Conservation (phyloP, 1,140 invertebrate genomes). For the Teleogryllus occipitalis region DNA sequence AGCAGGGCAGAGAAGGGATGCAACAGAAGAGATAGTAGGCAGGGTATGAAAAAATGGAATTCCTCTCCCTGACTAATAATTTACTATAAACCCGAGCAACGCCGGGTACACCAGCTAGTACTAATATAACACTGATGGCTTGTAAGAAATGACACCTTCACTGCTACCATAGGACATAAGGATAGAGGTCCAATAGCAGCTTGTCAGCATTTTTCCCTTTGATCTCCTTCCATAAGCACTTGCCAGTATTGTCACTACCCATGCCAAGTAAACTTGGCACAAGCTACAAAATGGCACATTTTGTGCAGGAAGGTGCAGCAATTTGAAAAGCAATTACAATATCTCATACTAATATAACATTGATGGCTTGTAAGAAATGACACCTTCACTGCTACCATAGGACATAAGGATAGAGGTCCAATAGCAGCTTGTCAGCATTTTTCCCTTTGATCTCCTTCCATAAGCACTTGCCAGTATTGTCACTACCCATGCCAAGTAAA, state of each 20-base stretch:
- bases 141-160: background rate
- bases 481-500: background rate
- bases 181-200: constrained; percentile 13
- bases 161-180: constrained; percentile 10
- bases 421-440: background rate
- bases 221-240: constrained; percentile 12
- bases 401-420: constrained; percentile 13
- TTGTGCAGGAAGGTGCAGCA: constrained; percentile 14
- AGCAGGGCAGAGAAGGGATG: too few species aligned
- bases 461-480: constrained; percentile 9
- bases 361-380: background rate
- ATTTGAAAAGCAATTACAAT: background rate
- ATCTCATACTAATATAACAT: too few species aligned
- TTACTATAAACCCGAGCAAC: too few species aligned
- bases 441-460: constrained; percentile 10
- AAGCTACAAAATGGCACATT: constrained; percentile 9
- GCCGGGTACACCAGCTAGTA: too few species aligned
- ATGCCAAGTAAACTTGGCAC: background rate
- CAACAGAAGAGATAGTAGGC: too few species aligned
- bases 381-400: background rate
- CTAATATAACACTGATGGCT: too few species aligned
- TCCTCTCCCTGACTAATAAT: too few species aligned
- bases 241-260: background rate
- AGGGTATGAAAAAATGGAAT: too few species aligned
- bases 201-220: background rate